A percentile compares a stretch with the other conserved stretches of the same genome.
phyloP scores from a whole-genome alignment of 2,797 vertebrate species.

The Etheostoma nigrum region DNA sequence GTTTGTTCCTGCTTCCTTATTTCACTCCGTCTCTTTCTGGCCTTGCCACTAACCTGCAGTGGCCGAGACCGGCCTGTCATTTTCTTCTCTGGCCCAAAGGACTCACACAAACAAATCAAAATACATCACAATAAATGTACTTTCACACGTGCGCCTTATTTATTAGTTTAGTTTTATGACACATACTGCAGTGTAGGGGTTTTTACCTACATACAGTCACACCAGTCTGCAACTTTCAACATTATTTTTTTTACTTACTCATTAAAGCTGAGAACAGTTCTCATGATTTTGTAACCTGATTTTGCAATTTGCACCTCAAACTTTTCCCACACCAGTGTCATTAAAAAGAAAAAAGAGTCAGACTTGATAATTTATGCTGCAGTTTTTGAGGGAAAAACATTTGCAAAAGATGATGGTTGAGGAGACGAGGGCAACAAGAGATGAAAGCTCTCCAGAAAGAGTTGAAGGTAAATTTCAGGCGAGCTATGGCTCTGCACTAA shows the following conservation, averaged over 20 bases:
- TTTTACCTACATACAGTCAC: not conserved
- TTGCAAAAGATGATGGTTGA: not conserved
- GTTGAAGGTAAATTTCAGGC: not conserved
- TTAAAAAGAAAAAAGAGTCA: not conserved
- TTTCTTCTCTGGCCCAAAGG: slow-evolving; percentile 26
- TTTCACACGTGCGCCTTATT: not conserved
- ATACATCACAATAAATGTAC: slow-evolving; percentile 7
- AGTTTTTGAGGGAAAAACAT: slow-evolving; percentile 10
- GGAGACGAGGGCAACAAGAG: not conserved
- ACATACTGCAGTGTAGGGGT: not conserved
- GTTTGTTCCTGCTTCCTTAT: slow-evolving; percentile 43
- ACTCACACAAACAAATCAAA: not conserved
- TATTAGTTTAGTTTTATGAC: not conserved
- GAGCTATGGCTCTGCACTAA: not conserved
- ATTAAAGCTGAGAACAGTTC: not conserved
- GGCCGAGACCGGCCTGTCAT: slow-evolving; percentile 23
- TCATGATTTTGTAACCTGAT: not conserved
- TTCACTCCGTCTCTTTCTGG: slow-evolving; percentile 36
- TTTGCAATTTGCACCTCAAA: not conserved
- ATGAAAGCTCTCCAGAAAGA: slow-evolving; percentile 1
- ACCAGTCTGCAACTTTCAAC: not conserved
- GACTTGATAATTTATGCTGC: slow-evolving; percentile 10
- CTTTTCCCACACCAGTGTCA: not conserved
- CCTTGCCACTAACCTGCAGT: slow-evolving; percentile 33
- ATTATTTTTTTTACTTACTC: not conserved